Evolutionary conservation across 2,888 invertebrate genomes (phyloP).

Genomic region (Lasioglossum zephyrum): DNA sequence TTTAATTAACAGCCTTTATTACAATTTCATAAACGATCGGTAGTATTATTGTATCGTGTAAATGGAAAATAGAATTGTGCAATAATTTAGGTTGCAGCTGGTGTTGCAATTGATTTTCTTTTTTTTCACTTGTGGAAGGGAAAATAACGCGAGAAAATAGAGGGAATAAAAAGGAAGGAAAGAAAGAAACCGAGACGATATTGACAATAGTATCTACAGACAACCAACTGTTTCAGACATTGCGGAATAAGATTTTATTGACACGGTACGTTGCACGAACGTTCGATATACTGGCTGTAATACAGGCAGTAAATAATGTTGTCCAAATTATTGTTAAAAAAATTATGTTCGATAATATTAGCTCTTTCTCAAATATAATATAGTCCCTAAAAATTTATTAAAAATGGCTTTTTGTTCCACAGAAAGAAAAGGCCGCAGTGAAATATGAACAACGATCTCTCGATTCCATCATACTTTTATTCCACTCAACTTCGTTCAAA

Average conservation of each 20-base stretch:
- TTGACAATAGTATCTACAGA: background rate
- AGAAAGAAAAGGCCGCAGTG: too few species aligned
- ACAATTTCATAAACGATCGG: background rate
- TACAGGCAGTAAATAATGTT: background rate
- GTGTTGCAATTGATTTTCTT: background rate
- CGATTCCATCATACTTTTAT: too few species aligned
- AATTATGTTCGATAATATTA: background rate
- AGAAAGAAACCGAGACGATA: background rate
- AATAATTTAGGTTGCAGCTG: background rate
- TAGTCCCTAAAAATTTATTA: background rate
- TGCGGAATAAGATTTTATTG: slow-evolving; percentile 1
- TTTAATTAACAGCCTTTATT: background rate
- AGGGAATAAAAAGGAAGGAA: background rate
- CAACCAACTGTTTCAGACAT: background rate
- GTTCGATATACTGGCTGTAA: background rate
- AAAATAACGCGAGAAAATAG: background rate
- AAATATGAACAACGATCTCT: too few species aligned
- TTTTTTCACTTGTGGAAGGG: background rate
- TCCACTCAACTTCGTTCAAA: background rate
- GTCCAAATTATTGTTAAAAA: background rate
- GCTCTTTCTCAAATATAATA: background rate
- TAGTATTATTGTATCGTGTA: background rate
- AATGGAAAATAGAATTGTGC: background rate
- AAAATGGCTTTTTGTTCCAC: background rate
- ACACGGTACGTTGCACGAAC: background rate